phyloP scores from a whole-genome alignment of 2,797 vertebrate species.

The Squalus acanthias region DNA sequence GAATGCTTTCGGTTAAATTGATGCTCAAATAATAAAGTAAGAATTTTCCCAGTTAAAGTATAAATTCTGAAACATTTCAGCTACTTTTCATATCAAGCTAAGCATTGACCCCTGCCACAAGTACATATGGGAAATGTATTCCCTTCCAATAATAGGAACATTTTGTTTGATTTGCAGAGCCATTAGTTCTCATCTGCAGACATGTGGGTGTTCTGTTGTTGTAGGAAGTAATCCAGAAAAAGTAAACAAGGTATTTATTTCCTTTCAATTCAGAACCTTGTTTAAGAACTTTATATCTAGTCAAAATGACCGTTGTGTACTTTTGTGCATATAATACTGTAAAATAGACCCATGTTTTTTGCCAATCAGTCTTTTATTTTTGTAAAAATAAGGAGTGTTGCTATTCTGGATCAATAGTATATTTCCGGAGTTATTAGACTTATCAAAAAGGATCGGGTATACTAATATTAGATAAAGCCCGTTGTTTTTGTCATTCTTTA shows the following conservation, averaged over 20 bases:
- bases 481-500: background rate
- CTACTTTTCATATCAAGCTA: background rate
- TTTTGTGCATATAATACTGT: background rate
- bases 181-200: slow-evolving; percentile 95
- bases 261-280: background rate
- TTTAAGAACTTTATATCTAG: background rate
- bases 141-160: background rate
- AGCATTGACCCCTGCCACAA: background rate
- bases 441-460: background rate
- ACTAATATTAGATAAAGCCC: background rate
- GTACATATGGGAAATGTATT: background rate
- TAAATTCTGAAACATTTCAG: background rate
- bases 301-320: background rate
- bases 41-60: background rate
- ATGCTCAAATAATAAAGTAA: background rate
- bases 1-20: background rate
- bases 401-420: background rate
- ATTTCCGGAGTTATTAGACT: background rate
- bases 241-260: slow-evolving; percentile 85
- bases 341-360: background rate
- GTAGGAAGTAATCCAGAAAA: slow-evolving; percentile 95
- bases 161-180: slow-evolving; percentile 63
- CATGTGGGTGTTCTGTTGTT: slow-evolving; percentile 93
- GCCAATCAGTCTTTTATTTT: background rate
- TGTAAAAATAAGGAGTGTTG: background rate